phyloP scores from a whole-genome alignment of 2,888 invertebrate genomes.

The Tetheella fluctuosa region DNA sequence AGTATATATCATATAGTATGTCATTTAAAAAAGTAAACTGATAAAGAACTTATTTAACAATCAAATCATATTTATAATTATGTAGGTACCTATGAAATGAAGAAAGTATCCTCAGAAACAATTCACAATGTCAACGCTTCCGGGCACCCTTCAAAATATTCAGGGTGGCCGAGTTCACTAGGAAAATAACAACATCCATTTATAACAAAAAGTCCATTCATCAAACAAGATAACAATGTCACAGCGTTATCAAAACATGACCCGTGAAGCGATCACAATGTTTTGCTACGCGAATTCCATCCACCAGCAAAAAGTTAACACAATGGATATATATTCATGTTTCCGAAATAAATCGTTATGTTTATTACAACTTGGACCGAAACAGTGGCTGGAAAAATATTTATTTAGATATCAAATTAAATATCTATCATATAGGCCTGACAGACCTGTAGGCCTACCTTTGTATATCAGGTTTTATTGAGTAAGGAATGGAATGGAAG shows the following conservation, averaged over 20 bases:
- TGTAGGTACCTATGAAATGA: constrained; percentile 23
- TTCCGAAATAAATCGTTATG: constrained; percentile 65
- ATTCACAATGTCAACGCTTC: constrained; percentile 36
- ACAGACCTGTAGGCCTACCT: too few species aligned
- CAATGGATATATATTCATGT: constrained; percentile 69
- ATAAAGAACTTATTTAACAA: too few species aligned
- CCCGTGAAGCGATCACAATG: constrained; percentile 77
- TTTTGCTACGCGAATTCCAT: constrained; percentile 67
- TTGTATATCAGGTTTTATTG: background rate
- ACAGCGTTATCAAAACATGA: constrained; percentile 80
- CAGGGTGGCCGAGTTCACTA: constrained; percentile 62
- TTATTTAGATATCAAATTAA: background rate
- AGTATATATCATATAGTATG: too few species aligned
- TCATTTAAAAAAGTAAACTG: too few species aligned
- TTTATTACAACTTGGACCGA: constrained; percentile 58
- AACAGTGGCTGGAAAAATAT: constrained; percentile 29
- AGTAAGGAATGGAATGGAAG: background rate
- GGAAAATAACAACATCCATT: constrained; percentile 77
- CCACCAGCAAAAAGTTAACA: constrained; percentile 69
- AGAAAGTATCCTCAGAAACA: constrained; percentile 23
- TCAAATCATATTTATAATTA: too few species aligned
- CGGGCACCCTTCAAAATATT: constrained; percentile 54
- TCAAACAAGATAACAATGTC: constrained; percentile 81
- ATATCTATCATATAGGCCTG: too few species aligned
- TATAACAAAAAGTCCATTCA: constrained; percentile 81